phyloP scores from a whole-genome alignment of 2,888 invertebrate species.

The Spicauda simplicius region DNA sequence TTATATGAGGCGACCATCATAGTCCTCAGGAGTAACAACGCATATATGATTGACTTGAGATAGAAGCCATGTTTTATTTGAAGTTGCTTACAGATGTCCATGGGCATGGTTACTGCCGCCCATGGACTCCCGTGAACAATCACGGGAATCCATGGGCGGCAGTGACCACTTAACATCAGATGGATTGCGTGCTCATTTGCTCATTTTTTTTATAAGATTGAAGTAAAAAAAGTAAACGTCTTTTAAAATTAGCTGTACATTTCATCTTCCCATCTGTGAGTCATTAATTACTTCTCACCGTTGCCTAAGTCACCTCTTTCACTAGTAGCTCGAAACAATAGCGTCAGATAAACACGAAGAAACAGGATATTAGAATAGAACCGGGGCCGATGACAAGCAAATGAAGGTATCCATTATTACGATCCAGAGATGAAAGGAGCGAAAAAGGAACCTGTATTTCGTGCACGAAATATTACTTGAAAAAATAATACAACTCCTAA shows the following conservation, averaged over 20 bases:
- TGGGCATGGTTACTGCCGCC: too few species aligned
- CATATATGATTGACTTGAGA: too few species aligned
- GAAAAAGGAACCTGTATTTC: conserved; percentile 55
- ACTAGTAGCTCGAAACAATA: conserved; percentile 36
- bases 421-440: conserved; percentile 51
- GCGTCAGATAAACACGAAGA: conserved; percentile 47
- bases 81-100: too few species aligned
- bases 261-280: neutral
- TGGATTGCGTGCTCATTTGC: too few species aligned
- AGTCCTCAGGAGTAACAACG: too few species aligned
- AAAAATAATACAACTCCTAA: conserved; percentile 15
- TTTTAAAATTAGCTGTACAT: conserved; percentile 7
- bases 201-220: too few species aligned
- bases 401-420: conserved; percentile 58
- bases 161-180: too few species aligned
- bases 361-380: conserved; percentile 46
- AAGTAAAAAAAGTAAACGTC: neutral
- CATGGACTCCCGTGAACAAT: too few species aligned
- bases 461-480: conserved; percentile 33
- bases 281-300: conserved; percentile 18
- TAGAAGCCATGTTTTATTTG: too few species aligned
- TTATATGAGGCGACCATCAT: too few species aligned
- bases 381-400: conserved; percentile 63
- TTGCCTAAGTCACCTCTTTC: conserved; percentile 35
- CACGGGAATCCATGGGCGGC: too few species aligned